Evolutionary conservation across 2,797 vertebrate species (phyloP), one percentile per base, ranked within the genome.

Genomic region (Alcedo atthis): DNA sequence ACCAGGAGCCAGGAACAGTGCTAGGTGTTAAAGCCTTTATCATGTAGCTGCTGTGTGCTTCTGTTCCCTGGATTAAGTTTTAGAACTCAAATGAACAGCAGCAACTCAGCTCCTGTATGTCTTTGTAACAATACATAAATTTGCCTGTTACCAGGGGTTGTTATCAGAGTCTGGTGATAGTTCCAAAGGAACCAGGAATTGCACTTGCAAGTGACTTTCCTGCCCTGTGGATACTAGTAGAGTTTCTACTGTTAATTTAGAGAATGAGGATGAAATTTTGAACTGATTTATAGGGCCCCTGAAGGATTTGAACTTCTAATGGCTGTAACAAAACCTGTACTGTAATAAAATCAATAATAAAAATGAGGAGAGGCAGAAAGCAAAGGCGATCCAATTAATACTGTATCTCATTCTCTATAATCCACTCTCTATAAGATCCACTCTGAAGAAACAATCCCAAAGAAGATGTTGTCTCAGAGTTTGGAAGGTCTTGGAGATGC

Each of bases 1-100:
- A 28, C 16, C 0, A 2, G 22, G 9, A 69, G 63, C 30, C 33
- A 69, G 33, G 20, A 25, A 75, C 2, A 0, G 3, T 15, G 62
- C 49, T 66, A 28, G 51, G 14, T 73, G 76, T 66, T 40, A 83
- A 55, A 49, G 28, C 33, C 63, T 89, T 68, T 37, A 59, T 42
- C 68, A 19, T 7, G 15, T 53, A 68, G 59, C 55, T 78, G 43
- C 70, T 66, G 20, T 48, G 28, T 85, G 77, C 45, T 71, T 1
- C 77, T 86, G 33, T 49, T 83, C 35, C 55, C 37, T 21, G 55
- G 21, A 79, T 75, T 37, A 58, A 58, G 19, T 42, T 68, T 69
- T 71, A 71, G 63, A n/a, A 81, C 69, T 54, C 55, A 69, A 30
- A 68, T 45, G 62, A 81, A 46, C n/a, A 1, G 1, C 33, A 71